Percentiles rank a stretch among this genome's conserved stretches.
These are phyloP conservation scores for Pipa parva DNA, from an alignment of 2,113 vertebrate genomes.

Conservation along the genomic window DNA sequence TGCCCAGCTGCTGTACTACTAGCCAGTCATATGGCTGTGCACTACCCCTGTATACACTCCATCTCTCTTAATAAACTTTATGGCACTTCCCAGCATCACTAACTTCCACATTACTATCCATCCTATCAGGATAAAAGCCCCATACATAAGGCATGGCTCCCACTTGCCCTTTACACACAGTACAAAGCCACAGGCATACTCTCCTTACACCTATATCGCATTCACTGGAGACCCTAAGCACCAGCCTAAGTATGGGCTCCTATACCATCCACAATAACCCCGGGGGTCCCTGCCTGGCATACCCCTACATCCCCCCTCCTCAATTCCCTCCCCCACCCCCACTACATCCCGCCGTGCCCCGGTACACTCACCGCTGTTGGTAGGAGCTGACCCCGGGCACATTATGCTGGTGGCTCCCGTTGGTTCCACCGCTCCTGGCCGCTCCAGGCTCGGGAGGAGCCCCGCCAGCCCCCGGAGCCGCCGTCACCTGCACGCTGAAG, in stretches of 20 bases:
- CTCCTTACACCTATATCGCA: too few species aligned
- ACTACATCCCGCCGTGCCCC: not conserved
- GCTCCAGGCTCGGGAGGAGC: slow-evolving; percentile 74
- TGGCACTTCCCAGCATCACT: too few species aligned
- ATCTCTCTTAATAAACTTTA: too few species aligned
- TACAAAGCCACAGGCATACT: not conserved
- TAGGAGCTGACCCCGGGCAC: slow-evolving; percentile 89
- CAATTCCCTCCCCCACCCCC: slow-evolving; percentile 35
- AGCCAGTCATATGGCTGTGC: too few species aligned
- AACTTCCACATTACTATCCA: not conserved
- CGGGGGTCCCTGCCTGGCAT: too few species aligned
- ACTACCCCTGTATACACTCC: too few species aligned
- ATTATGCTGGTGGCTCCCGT: slow-evolving; percentile 88
- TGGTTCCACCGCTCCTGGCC: slow-evolving; percentile 68
- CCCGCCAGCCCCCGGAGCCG: slow-evolving; percentile 78
- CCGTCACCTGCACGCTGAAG: slow-evolving; percentile 97
- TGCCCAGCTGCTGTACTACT: too few species aligned
- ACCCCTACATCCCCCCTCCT: slow-evolving; percentile 39
- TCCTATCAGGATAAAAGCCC: not conserved
- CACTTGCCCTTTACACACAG: not conserved
- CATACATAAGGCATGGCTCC: too few species aligned
- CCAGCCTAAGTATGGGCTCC: too few species aligned
- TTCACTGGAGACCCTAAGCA: too few species aligned
- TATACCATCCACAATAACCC: too few species aligned
- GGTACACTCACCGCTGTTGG: slow-evolving; percentile 86